Base-by-base conservation (phyloP, 2,113 vertebrate species). In the Reinhardtius hippoglossoides region DNA sequence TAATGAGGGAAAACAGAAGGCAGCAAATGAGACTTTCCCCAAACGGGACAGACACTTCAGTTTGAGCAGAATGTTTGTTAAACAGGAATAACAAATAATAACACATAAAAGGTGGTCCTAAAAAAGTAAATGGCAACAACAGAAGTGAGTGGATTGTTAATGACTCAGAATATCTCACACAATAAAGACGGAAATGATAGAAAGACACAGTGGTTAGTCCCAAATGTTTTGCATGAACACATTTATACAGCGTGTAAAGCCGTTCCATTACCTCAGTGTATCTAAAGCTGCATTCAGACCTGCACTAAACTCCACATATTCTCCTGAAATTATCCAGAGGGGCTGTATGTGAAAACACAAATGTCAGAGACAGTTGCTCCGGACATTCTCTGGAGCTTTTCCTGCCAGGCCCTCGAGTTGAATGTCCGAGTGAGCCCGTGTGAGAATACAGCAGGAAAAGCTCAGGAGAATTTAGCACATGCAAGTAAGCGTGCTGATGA, bases 71-170 rank as follows among this genome's bases (percentile, higher is more conserved):
- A 26, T 31, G 46, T 58, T 15, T 0, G 1, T 71, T 27, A 71
- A 67, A 76, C 14, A 78, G 71, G 64, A 69, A 83, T 68, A 61
- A 60, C 21, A 85, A 83, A 81, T 24, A 2, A 82, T 44, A 58
- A 74, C 37, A 68, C 21, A 23, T n/a, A 58, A 59, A 74, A 1
- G 10, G 15, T 67, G 5, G 21, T 12, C 20, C 8, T 42, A 27
- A 5, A 80, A 63, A 80, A 42, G 13, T 3, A 2, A 2, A 67
- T 46, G 63, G 63, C 80, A 74, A 50, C 56, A 70, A 26, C 16
- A 76, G 8, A 74, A 50, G 40, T 40, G 31, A 74, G 23, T 48
- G 52, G 56, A 56, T 18, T 72, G n/a, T 80, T 67, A 67, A 40
- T 27, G 40, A 15, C 20, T 57, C 26, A 63, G 42, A 18, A 35